Base-by-base conservation (phyloP, 1,140 invertebrate genomes). In the Megathymus violae region DNA sequence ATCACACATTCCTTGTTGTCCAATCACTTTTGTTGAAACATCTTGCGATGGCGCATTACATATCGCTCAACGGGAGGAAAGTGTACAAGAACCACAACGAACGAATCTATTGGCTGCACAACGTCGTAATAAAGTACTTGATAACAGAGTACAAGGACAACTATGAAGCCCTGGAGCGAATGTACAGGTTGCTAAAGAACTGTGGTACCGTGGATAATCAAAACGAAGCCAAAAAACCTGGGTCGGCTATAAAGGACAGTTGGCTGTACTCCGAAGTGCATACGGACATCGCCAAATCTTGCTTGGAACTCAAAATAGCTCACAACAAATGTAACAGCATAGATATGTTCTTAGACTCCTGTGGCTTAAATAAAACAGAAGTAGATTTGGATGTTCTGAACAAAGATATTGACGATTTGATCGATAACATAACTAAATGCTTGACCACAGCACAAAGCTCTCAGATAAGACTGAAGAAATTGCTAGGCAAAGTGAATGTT, bases 21-120 rank as follows among this genome's bases (percentile, higher is more conserved):
- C 91, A 92, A 46, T 92, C 91, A 0, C 79, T 84, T 0, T 52
- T 92, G 1, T 56, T 92, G 3, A 91, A 89, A 47, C 78, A 88
- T 46, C 76, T 91, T 0, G 88, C 91, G 0, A 62, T 90, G 67
- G 88, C 76, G 0, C 91, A 92, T 46, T 79, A 76, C 16, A 59
- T 82, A 19, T 81, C 81, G 0, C 6, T 48, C 0, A 54, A 80
- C 9, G 69, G 74, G 0, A 71, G 64, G n/a, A 77, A 74, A 14
- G 15, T 81, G 0, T 85, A 85, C 62, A 87, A 83, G 44, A 89
- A 89, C 15, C 80, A 85, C 52, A 92, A 91, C 63, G 88, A 91
- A 70, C 43, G 83, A 4, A 78, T 91, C 4, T 78, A 87, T 22
- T 92, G 88, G 89, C 75, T 91, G 1, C 87, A 91, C 58, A 77